Evolutionary conservation across 2,113 vertebrate species (phyloP), one percentile per base, ranked within the genome.

Genomic region (Helogale parvula): DNA sequence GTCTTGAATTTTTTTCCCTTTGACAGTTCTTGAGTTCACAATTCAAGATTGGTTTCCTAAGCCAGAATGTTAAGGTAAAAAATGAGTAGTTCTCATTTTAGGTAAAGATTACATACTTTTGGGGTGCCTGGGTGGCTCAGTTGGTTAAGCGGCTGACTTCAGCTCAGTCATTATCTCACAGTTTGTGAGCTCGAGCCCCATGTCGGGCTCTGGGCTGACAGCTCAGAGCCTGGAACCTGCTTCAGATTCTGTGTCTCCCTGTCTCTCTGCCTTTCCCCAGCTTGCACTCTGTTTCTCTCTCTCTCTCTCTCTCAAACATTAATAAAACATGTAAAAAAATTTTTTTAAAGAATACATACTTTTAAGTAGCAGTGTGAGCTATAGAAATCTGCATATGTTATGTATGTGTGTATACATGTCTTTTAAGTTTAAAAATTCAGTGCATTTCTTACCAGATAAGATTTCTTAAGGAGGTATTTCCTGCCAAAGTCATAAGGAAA

Each of bases 401-500:
- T 25, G 1, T 72, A 4, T 86, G 9, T 72, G 57, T 27, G 16
- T 88, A 25, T 68, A 63, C 45, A 2, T 80, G 17, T 57, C 29
- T 60, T 86, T 97, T 94, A 92, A 82, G 31, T 95, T 81, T 47
- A 69, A 84, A 63, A 90, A 47, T 68, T 47, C 35, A 72, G 11
- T 81, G 25, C 0, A 33, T 21, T 74, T 92, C 27, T 86, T 29
- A 82, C 5, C 31, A 81, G 93, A 77, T 23, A 50, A n/a, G 89
- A 19, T 81, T 66, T 83, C 35, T 66, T 80, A 77, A 29, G 27
- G 47, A 54, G 15, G 21, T 31, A 88, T 93, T 94, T 96, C 47
- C 60, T 93, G 23, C 88, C n/a, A 94, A 38, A 81, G 3, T 77
- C 9, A 2, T 52, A 69, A 96, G 57, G 63, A 88, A 96, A 41